These are phyloP conservation scores for Crocodylus rhombifer DNA, from an alignment of 2,797 vertebrate genomes.

Conservation along the genomic window DNA sequence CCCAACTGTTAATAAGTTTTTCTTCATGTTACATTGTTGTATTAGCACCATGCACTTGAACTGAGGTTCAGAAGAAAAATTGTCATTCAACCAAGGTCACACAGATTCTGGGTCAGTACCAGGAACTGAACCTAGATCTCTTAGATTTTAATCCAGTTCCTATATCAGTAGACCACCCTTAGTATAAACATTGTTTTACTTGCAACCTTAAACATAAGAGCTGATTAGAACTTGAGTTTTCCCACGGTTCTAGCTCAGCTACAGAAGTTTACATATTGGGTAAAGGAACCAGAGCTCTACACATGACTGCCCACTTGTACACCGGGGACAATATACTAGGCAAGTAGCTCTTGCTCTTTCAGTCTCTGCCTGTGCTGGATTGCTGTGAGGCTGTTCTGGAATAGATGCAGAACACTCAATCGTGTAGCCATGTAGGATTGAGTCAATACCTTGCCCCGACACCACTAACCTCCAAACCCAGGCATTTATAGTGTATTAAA, in stretches of 20 bases:
- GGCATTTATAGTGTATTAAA: neutral
- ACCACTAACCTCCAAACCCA: neutral
- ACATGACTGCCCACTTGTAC: neutral
- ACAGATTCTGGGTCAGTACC: neutral
- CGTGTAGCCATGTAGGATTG: neutral
- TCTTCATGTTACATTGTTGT: neutral
- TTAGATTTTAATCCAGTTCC: neutral
- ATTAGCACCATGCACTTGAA: neutral
- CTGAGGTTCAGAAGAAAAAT: neutral
- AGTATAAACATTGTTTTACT: neutral
- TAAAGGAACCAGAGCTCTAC: neutral
- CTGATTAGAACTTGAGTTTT: neutral
- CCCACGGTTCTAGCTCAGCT: fast-evolving
- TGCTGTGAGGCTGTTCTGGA: neutral
- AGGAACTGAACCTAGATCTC: neutral
- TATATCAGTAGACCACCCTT: neutral
- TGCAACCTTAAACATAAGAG: neutral
- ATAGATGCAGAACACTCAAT: neutral
- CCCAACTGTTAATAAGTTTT: neutral
- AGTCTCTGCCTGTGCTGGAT: too few species aligned
- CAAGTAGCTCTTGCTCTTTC: neutral
- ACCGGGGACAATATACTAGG: neutral
- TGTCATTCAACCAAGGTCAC: neutral
- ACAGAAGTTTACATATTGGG: neutral
- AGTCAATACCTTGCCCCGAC: neutral